A percentile compares a stretch with the other conserved stretches of the same genome.
Evolutionary conservation across 1,140 invertebrate genomes (phyloP).

Genomic region (Fopius arisanus): DNA sequence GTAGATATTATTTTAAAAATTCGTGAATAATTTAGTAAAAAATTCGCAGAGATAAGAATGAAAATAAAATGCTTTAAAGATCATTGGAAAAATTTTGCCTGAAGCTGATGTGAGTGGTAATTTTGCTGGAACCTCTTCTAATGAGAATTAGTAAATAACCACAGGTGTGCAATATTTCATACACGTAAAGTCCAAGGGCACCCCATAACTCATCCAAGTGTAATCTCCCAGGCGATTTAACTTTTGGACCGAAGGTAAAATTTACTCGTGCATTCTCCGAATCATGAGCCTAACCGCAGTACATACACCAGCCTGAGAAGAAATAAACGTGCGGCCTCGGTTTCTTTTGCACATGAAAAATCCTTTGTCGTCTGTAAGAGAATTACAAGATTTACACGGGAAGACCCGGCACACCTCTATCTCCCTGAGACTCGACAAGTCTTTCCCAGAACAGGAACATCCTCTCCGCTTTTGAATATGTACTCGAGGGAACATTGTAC

Average conservation of each 20-base stretch:
- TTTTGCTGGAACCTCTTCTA: too few relatives aligned
- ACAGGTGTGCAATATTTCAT: too few relatives aligned
- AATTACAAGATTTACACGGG: background rate
- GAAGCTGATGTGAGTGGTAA: too few relatives aligned
- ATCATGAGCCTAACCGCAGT: background rate
- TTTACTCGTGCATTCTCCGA: background rate
- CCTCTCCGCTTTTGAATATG: background rate
- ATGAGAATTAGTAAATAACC: too few relatives aligned
- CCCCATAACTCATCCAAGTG: background rate
- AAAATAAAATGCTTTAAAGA: too few relatives aligned
- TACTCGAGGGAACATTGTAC: background rate
- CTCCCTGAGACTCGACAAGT: background rate
- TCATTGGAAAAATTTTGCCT: too few relatives aligned
- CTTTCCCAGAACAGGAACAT: background rate
- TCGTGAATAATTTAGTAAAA: too few relatives aligned
- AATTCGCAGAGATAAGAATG: too few relatives aligned
- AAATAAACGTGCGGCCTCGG: background rate
- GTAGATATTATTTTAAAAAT: too few relatives aligned
- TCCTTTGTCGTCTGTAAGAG: background rate
- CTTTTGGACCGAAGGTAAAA: background rate
- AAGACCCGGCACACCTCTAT: background rate
- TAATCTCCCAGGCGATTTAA: background rate
- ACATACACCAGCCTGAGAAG: background rate
- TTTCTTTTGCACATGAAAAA: background rate
- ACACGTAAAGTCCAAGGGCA: background rate